Evolutionary conservation across 2,797 vertebrate species (phyloP), one percentile per base, ranked within the genome.

Genomic region (Avahi laniger): DNA sequence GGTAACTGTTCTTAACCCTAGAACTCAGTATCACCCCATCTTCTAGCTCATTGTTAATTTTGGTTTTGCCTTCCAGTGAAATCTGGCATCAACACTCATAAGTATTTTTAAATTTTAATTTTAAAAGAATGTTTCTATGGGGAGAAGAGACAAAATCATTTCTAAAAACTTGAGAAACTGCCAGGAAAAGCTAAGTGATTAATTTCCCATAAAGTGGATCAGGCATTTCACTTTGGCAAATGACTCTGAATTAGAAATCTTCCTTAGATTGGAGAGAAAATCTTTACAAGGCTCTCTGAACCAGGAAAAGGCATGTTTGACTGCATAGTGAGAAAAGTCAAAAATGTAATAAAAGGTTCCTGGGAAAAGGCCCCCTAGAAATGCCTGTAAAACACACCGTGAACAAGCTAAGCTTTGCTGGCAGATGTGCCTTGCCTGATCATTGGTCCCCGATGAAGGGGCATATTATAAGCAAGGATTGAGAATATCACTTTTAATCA

Each of bases 111-210:
- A 63, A 86, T 59, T 82, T 89, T 76, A 70, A 50, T 76, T 90
- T 88, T 67, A n/a, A 70, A 94, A 91, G 9, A 24, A 30, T 79
- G 43, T 70, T 89, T 96, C 65, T 22, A 43, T 43, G 15, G 10
- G 52, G 35, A 80, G 10, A 95, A 73, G 70, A 93, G 43, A 86
- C 11, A 12, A 97, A 96, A 96, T 79, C n/a, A 84, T 72, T 95
- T 94, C 38, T 41, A n/a, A 86, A 92, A 75, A 70, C 52, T 80
- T 84, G 41, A 87, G 65, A 35, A 88, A 88, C 33, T 92, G 35
- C 85, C 93, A 96, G 72, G 57, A 90, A 91, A 96, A 57, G 22
- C 63, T 80, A 87, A 94, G 46, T 82, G 88, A 84, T 95, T 80
- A 69, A 92, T 96, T 95, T 90, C 41, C 35, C 81, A 89, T 35